Evolutionary conservation across 2,113 vertebrate genomes (phyloP).

Genomic region (Chelonoidis abingdonii): DNA sequence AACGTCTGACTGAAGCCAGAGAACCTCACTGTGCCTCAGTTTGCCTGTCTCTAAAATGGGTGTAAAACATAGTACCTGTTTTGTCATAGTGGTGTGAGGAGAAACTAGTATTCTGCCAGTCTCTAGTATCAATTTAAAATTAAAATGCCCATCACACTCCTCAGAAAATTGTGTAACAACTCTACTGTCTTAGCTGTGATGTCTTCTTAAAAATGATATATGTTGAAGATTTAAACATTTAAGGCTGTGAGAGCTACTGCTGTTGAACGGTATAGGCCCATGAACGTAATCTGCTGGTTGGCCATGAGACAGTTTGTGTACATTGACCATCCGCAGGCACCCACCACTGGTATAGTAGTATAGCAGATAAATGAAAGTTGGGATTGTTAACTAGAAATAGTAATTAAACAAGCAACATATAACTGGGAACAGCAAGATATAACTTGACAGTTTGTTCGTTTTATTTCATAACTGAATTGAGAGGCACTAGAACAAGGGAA

Average conservation of each 20-base stretch:
- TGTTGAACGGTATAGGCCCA: background rate
- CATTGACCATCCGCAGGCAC: no score
- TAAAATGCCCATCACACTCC: background rate
- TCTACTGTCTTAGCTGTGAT: background rate
- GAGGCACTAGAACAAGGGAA: background rate
- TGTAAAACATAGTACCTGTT: background rate
- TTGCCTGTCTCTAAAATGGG: background rate
- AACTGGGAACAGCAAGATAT: background rate
- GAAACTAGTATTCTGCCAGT: background rate
- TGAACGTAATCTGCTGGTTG: no score
- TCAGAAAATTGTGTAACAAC: background rate
- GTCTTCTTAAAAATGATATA: background rate
- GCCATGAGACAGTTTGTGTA: no score
- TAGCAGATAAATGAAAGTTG: accelerated
- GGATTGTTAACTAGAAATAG: background rate
- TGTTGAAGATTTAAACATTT: background rate
- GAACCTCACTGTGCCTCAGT: background rate
- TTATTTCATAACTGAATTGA: background rate
- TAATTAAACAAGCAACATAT: background rate
- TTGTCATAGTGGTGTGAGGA: background rate
- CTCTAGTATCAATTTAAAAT: background rate
- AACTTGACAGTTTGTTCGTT: background rate
- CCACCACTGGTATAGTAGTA: no score
- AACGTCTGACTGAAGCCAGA: background rate
- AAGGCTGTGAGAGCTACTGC: background rate